Evolutionary conservation across 2,797 vertebrate species (phyloP).

Genomic region (Florisuga fusca): DNA sequence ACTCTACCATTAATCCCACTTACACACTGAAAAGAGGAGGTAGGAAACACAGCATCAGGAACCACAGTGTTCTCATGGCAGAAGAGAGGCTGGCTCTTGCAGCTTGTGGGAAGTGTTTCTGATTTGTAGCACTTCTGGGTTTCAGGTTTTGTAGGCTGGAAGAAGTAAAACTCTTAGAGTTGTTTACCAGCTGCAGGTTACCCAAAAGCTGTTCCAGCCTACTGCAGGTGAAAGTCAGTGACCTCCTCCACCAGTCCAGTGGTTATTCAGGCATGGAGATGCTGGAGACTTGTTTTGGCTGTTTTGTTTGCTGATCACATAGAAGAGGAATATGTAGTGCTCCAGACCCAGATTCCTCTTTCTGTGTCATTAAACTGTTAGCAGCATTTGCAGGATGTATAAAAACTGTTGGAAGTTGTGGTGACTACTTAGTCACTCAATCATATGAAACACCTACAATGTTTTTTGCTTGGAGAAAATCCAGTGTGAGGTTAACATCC

Average conservation of each 20-base stretch:
- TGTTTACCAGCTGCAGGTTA: neutral
- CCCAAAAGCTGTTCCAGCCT: neutral
- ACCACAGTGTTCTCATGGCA: accelerated
- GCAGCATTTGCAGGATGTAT: neutral
- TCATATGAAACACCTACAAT: neutral
- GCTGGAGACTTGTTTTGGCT: neutral
- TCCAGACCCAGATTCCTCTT: neutral
- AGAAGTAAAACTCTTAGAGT: neutral
- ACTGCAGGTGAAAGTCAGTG: neutral
- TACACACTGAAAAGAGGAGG: neutral
- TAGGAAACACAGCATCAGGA: neutral
- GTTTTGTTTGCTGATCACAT: neutral
- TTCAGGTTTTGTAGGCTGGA: neutral
- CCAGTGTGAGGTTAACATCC: neutral
- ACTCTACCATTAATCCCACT: neutral
- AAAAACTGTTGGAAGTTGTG: neutral
- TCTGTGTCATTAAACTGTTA: neutral
- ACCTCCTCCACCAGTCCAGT: neutral
- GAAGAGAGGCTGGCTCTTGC: neutral
- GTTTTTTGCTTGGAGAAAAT: neutral
- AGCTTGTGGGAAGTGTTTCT: accelerated
- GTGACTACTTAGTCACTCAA: neutral
- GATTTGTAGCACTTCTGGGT: neutral
- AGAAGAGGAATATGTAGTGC: neutral
- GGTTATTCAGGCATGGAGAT: neutral